Percentiles rank a stretch among this genome's conserved stretches.
Evolutionary conservation across 2,888 invertebrate genomes (phyloP).

Genomic region (Agriopis leucophaearia): DNA sequence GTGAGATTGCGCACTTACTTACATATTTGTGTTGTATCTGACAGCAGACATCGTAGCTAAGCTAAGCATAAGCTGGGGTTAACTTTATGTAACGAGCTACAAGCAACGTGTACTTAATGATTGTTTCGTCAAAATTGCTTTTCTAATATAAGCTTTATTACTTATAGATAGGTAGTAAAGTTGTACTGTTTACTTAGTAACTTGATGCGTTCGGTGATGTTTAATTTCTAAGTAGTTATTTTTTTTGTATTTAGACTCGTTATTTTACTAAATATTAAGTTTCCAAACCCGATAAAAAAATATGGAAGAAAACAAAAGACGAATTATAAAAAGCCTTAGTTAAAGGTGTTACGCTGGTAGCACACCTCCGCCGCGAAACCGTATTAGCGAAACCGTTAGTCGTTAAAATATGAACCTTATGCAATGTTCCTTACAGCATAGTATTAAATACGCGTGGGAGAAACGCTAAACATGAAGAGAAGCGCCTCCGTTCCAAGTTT

Average conservation of each 20-base stretch:
- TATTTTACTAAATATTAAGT: too few relatives aligned
- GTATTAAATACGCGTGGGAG: too few relatives aligned
- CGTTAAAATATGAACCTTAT: too few relatives aligned
- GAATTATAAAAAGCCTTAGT: too few relatives aligned
- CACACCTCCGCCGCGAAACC: too few relatives aligned
- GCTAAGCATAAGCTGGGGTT: slow-evolving; percentile 1
- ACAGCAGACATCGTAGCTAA: slow-evolving; percentile 6
- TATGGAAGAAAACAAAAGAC: too few relatives aligned
- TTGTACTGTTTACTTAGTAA: not conserved
- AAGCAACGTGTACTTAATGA: not conserved
- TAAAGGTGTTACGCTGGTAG: too few relatives aligned
- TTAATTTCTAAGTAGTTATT: not conserved
- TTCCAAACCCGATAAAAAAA: too few relatives aligned
- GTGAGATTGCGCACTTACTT: slow-evolving; percentile 1
- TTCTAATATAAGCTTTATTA: not conserved
- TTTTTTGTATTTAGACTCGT: not conserved
- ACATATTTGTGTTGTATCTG: not conserved
- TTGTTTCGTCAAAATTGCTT: slow-evolving; percentile 3
- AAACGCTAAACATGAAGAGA: too few relatives aligned
- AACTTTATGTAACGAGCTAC: slow-evolving; percentile 3
- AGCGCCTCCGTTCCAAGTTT: too few relatives aligned
- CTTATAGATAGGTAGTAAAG: not conserved
- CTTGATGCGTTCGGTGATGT: not conserved
- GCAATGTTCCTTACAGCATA: too few relatives aligned
- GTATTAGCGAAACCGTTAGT: too few relatives aligned